A percentile compares a stretch with the other conserved stretches of the same genome.
phyloP scores from a whole-genome alignment of 1,140 invertebrate species.

The Drosophila ohnishii region DNA sequence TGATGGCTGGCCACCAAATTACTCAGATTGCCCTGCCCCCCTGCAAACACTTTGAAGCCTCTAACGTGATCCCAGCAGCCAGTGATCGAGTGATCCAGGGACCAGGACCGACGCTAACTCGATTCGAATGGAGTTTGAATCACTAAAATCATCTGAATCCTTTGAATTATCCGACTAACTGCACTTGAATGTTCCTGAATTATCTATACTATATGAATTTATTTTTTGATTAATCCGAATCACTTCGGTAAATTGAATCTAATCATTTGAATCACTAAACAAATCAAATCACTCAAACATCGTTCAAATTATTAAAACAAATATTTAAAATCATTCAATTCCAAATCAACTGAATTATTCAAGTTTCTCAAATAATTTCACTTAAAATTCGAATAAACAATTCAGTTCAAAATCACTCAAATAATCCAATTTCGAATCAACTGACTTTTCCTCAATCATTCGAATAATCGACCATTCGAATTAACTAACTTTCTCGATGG shows the following conservation, averaged over 20 bases:
- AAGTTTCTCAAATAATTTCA: neutral
- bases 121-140: constrained; percentile 1
- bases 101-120: constrained; percentile 24
- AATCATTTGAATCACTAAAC: neutral
- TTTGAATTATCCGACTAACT: neutral
- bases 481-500: neutral
- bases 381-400: neutral
- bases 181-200: neutral
- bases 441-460: neutral
- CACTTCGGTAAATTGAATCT: neutral
- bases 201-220: neutral
- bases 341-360: neutral
- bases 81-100: constrained; percentile 18
- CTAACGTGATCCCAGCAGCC: constrained; percentile 56
- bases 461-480: neutral
- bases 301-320: neutral
- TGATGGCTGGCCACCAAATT: constrained; percentile 33
- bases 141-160: constrained; percentile 5
- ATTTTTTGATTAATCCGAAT: neutral
- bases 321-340: neutral
- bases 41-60: constrained; percentile 67
- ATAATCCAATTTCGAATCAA: neutral
- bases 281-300: neutral
- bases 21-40: constrained; percentile 43
- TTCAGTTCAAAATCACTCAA: neutral